These are phyloP conservation scores for Melikaiella ostensackeni DNA, from an alignment of 2,888 invertebrate species.

Conservation along the genomic window DNA sequence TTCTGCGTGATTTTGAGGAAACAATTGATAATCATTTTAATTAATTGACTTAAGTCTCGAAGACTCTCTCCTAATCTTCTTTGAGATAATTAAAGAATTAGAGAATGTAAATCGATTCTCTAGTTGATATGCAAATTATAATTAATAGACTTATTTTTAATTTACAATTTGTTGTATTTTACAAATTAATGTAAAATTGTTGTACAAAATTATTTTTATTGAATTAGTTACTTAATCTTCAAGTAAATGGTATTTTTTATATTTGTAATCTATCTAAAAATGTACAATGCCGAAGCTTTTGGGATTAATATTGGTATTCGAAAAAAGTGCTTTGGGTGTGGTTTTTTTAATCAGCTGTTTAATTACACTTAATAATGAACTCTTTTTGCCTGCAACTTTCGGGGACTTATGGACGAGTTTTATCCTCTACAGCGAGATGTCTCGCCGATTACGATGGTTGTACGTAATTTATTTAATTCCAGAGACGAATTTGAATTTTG, in stretches of 20 bases:
- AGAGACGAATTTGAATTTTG: slow-evolving; percentile 10
- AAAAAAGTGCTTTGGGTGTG: background rate
- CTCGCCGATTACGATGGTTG: slow-evolving; percentile 67
- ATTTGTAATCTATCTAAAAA: background rate
- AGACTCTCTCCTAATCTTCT: background rate
- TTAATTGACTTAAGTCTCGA: background rate
- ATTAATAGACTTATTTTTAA: too few relatives aligned
- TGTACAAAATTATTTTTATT: too few relatives aligned
- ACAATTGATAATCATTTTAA: slow-evolving; percentile 3
- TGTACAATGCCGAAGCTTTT: background rate
- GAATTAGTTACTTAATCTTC: too few relatives aligned
- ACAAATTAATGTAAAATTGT: too few relatives aligned
- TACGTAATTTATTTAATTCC: slow-evolving; percentile 69
- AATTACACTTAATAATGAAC: background rate
- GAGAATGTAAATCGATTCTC: background rate
- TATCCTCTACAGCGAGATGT: slow-evolving; percentile 69
- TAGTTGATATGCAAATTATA: background rate
- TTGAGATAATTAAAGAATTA: background rate
- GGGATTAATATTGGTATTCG: background rate
- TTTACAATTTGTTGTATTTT: background rate
- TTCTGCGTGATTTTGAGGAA: slow-evolving; percentile 1
- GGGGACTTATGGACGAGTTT: slow-evolving; percentile 51
- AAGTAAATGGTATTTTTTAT: too few relatives aligned
- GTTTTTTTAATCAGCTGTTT: slow-evolving; percentile 4
- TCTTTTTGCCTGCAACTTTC: slow-evolving; percentile 43